A percentile compares a stretch with the other conserved stretches of the same genome.
Evolutionary conservation across 2,797 vertebrate species (phyloP).

Genomic region (Apogon talboti): DNA sequence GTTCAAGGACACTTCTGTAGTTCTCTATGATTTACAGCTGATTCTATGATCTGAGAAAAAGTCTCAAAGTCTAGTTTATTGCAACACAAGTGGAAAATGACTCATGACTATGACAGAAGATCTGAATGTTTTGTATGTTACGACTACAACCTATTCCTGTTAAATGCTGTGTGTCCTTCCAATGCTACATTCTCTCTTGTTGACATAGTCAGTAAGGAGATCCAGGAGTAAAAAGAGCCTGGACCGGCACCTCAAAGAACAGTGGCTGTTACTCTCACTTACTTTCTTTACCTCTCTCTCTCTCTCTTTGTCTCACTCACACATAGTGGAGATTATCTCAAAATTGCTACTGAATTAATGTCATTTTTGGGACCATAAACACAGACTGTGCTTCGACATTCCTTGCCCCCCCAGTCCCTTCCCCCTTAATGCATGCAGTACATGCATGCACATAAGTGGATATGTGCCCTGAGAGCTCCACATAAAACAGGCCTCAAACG

Average conservation of each 20-base stretch:
- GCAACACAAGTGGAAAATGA: slow-evolving; percentile 69
- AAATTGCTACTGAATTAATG: slow-evolving; percentile 53
- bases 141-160: slow-evolving; percentile 60
- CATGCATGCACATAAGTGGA: neutral
- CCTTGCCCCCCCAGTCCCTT: slow-evolving; percentile 11
- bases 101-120: slow-evolving; percentile 50
- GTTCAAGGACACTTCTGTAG: slow-evolving; percentile 33
- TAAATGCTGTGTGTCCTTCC: slow-evolving; percentile 53
- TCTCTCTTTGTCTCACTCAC: slow-evolving; percentile 26
- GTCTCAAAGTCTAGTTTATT: slow-evolving; percentile 41
- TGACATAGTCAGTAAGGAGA: slow-evolving; percentile 61
- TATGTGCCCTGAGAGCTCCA: neutral
- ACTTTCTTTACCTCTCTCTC: slow-evolving; percentile 12
- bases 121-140: slow-evolving; percentile 59
- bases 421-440: slow-evolving; percentile 16
- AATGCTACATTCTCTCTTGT: slow-evolving; percentile 61
- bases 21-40: slow-evolving; percentile 34
- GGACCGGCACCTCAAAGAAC: slow-evolving; percentile 43
- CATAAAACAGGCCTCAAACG: slow-evolving; percentile 4
- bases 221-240: slow-evolving; percentile 59
- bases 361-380: slow-evolving; percentile 50
- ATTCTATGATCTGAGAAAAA: slow-evolving; percentile 27
- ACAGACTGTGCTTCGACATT: slow-evolving; percentile 37
- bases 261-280: slow-evolving; percentile 22
- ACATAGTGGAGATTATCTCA: slow-evolving; percentile 54